Evolutionary conservation across 2,797 vertebrate species (phyloP).

Genomic region (Chaunax sp.): DNA sequence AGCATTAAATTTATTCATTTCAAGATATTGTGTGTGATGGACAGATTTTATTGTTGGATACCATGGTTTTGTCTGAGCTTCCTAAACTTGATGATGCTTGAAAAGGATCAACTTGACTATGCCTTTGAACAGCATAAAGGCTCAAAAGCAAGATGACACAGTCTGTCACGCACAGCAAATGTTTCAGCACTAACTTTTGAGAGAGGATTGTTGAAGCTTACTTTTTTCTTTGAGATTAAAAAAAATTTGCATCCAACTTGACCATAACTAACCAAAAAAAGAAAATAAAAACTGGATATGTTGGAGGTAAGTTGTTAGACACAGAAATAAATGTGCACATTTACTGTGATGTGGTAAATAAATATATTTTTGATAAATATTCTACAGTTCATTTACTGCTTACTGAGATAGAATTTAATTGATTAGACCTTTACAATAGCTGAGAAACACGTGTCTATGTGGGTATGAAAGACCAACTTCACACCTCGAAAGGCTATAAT

Average conservation of each 20-base stretch:
- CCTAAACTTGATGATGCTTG: conserved; percentile 27
- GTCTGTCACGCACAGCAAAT: conserved; percentile 12
- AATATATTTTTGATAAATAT: not conserved
- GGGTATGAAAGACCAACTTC: not conserved
- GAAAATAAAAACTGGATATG: not conserved
- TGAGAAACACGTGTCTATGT: not conserved
- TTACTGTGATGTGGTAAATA: not conserved
- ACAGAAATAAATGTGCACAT: fast-evolving
- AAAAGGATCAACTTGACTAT: conserved; percentile 35
- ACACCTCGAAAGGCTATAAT: not conserved
- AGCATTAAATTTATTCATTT: no score
- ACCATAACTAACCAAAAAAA: not conserved
- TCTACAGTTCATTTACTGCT: no score
- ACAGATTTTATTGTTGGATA: conserved; percentile 26
- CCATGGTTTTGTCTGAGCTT: conserved; percentile 22
- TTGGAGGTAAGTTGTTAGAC: not conserved
- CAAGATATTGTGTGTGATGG: not conserved
- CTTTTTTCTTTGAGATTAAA: not conserved
- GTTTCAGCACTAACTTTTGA: conserved; percentile 9
- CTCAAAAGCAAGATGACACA: conserved; percentile 31
- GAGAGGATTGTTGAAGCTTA: not conserved
- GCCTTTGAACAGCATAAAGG: conserved; percentile 23
- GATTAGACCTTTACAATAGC: not conserved
- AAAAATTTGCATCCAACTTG: no score
- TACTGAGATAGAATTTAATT: no score